These are phyloP conservation scores for Drosophila acutilabella DNA, from an alignment of 2,888 invertebrate species.

Conservation along the genomic window DNA sequence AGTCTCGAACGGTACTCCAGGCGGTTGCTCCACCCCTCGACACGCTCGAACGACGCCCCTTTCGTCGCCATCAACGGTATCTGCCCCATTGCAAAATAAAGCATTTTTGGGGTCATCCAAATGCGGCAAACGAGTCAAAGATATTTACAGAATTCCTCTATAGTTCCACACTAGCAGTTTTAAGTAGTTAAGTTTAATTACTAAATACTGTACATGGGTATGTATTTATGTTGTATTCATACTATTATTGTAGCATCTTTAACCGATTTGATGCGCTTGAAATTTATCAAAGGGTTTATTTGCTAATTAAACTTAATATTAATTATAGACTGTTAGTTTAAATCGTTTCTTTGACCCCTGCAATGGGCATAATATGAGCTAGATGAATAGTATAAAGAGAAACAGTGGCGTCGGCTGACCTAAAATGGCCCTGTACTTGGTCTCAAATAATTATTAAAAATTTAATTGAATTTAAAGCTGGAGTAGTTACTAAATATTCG, in stretches of 20 bases:
- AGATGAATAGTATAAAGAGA: no score
- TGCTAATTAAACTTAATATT: not conserved
- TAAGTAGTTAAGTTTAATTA: conserved; percentile 25
- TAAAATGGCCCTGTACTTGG: not conserved
- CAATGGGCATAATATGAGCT: not conserved
- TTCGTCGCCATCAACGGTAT: conserved; percentile 17
- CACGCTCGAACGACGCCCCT: conserved; percentile 21
- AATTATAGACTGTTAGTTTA: not conserved
- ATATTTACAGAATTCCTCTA: conserved; percentile 12
- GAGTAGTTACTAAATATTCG: no score
- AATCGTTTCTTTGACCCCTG: not conserved
- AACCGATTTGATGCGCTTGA: not conserved
- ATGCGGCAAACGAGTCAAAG: conserved; percentile 9
- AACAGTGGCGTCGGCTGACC: no score
- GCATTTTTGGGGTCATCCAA: conserved; percentile 27
- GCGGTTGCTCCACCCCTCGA: conserved; percentile 25
- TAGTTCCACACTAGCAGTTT: conserved; percentile 9
- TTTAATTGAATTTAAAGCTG: no score
- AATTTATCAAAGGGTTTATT: not conserved
- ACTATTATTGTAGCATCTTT: not conserved
- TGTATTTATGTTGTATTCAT: not conserved
- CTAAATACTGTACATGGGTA: conserved; percentile 5
- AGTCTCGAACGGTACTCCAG: conserved; percentile 9
- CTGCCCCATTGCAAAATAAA: conserved; percentile 23
- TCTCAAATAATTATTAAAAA: no score